phyloP scores from a whole-genome alignment of 1,140 invertebrate species.

The Euborellia annulipes region DNA sequence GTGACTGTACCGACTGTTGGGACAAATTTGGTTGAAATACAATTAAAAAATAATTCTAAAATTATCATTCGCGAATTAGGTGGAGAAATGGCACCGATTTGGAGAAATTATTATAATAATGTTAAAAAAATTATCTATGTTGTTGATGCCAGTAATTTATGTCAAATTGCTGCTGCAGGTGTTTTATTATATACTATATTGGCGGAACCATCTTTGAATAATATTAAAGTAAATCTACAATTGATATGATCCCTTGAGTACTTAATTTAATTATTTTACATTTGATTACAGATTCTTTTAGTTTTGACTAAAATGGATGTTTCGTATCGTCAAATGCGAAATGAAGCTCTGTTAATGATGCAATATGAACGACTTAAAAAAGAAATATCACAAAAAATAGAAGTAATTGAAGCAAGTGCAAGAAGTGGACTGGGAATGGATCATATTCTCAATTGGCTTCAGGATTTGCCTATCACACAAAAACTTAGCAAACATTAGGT shows the following conservation, averaged over 20 bases:
- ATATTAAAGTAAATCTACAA: slow-evolving; percentile 34
- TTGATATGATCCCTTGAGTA: neutral
- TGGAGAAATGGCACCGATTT: slow-evolving; percentile 60
- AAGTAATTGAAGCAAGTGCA: slow-evolving; percentile 52
- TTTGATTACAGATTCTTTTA: slow-evolving; percentile 38
- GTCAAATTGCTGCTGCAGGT: slow-evolving; percentile 63
- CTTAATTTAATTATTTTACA: too few relatives aligned
- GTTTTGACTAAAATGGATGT: slow-evolving; percentile 67
- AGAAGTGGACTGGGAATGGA: slow-evolving; percentile 50
- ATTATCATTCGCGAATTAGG: slow-evolving; percentile 46
- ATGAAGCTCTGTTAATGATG: slow-evolving; percentile 63
- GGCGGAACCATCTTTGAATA: slow-evolving; percentile 45
- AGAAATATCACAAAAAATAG: slow-evolving; percentile 46
- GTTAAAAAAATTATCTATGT: slow-evolving; percentile 58
- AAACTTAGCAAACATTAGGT: too few relatives aligned
- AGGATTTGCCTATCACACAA: slow-evolving; percentile 1
- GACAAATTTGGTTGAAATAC: slow-evolving; percentile 50
- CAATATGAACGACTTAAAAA: slow-evolving; percentile 45
- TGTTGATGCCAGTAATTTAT: slow-evolving; percentile 60
- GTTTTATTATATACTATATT: slow-evolving; percentile 55
- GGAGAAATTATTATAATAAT: slow-evolving; percentile 52
- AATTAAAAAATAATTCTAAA: slow-evolving; percentile 15
- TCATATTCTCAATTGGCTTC: slow-evolving; percentile 44
- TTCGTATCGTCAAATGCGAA: slow-evolving; percentile 64
- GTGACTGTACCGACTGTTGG: slow-evolving; percentile 61